Evolutionary conservation across 2,888 invertebrate genomes (phyloP), one percentile per base, ranked within the genome.

Genomic region (Hemicrepidius hirtus): DNA sequence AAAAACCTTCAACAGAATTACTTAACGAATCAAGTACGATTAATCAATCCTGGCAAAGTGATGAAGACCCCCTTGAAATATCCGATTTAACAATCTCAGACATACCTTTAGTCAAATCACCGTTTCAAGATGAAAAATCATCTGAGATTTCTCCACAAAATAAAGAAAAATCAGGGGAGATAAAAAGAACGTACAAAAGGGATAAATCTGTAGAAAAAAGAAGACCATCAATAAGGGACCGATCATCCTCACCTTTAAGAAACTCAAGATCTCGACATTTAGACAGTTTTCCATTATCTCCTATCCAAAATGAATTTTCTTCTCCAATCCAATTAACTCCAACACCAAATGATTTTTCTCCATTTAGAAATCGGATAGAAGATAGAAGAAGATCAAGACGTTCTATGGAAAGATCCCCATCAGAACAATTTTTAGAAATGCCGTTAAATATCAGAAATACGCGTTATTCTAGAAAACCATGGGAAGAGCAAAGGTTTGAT

Each of bases 341-440:
- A n/a, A 18, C 21, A 6, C 62, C 16, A 53, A 24, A 55, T 10
- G 69, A 73, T 10, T 63, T 62, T 28, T 69, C 69, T 4, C 65
- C 66, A 0, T 67, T 69, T 37, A 35, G 60, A 55, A 44, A 60
- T 21, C 64, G 63, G 3, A 13, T 50, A 3, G 59, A 64, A 4
- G 73, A 68, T 7, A 13, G 63, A 24, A 57, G 66, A 10, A 16
- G 59, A 10, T 44, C 59, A 5, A 53, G 57, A 16, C 40, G 35
- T 10, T 68, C 72, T 10, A 18, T 46, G 18, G 68, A 68, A n/a
- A 50, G 35, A 9, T 44, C 62, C 5, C 37, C 66, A 9, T 35
- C 37, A 1, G 75, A 77, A 46, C 67, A 78, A 0, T 78, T 77
- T n/a, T 70, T 79, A n/a, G 80, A 81, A 70, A 81, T 81, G 80